phyloP scores from a whole-genome alignment of 2,113 vertebrate genomes.

The Corynorhinus townsendii region DNA sequence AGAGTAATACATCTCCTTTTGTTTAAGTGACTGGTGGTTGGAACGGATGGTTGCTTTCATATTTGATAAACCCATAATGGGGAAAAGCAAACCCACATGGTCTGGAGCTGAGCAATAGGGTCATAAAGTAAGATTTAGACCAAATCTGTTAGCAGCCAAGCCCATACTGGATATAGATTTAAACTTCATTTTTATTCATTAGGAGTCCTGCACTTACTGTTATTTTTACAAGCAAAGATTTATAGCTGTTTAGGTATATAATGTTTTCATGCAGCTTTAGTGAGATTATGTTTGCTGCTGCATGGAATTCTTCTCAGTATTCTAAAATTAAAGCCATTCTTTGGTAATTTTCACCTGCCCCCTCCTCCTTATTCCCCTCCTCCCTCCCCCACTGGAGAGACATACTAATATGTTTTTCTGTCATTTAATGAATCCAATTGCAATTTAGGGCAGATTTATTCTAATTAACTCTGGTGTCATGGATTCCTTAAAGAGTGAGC shows the following conservation, averaged over 20 bases:
- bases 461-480: constrained; percentile 36
- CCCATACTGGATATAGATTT: constrained; percentile 1
- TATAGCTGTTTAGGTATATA: constrained; percentile 25
- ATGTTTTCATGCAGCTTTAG: constrained; percentile 37
- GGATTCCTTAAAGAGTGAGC: constrained; percentile 21
- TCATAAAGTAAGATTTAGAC: neutral
- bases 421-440: constrained; percentile 31
- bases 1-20: neutral
- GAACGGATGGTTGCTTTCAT: neutral
- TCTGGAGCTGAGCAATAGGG: neutral
- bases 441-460: constrained; percentile 48
- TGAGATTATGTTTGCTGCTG: constrained; percentile 49
- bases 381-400: neutral
- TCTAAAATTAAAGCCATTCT: constrained; percentile 50
- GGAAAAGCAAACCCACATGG: neutral
- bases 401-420: neutral
- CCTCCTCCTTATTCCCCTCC: accelerated
- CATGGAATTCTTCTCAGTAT: constrained; percentile 37
- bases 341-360: neutral
- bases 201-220: neutral
- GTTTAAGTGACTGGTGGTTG: neutral
- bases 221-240: constrained; percentile 51
- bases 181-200: constrained; percentile 58
- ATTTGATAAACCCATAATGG: neutral
- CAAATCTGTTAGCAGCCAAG: neutral